phyloP scores from a whole-genome alignment of 2,888 invertebrate genomes.

The Epinotia ramella region DNA sequence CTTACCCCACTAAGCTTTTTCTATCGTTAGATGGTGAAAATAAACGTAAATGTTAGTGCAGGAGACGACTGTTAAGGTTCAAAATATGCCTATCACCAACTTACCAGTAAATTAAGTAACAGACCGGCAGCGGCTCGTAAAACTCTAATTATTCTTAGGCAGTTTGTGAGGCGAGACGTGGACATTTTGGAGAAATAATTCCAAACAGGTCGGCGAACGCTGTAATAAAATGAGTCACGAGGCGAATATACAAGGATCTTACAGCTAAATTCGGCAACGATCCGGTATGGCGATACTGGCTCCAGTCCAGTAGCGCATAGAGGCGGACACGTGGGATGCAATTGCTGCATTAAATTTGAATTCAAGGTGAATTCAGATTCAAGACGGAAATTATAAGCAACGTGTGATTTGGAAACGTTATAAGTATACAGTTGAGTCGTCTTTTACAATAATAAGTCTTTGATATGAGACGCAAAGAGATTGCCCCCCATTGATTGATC shows the following conservation, averaged over 20 bases:
- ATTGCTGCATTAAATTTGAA: not conserved
- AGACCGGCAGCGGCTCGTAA: not conserved
- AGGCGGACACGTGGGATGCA: slow-evolving; percentile 13
- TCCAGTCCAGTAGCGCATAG: not conserved
- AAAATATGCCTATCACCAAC: not conserved
- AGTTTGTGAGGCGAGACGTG: not conserved
- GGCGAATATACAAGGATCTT: slow-evolving; percentile 23
- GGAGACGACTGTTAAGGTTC: not conserved
- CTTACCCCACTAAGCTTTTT: too few relatives aligned
- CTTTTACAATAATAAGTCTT: not conserved
- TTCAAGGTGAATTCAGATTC: slow-evolving; percentile 13
- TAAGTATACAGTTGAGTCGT: not conserved
- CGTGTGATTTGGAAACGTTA: not conserved
- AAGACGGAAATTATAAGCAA: slow-evolving; percentile 11
- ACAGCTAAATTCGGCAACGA: slow-evolving; percentile 18
- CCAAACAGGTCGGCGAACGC: slow-evolving; percentile 14
- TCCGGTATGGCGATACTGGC: slow-evolving; percentile 12
- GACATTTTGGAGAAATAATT: slow-evolving; percentile 1
- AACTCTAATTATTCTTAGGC: not conserved
- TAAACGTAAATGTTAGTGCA: too few relatives aligned
- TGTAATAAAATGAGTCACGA: slow-evolving; percentile 24
- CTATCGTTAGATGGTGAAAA: too few relatives aligned
- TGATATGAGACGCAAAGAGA: too few relatives aligned
- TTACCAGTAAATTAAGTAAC: not conserved
- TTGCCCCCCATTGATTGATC: too few relatives aligned